Percentiles rank a stretch among this genome's conserved stretches.
These are phyloP conservation scores for Todiramphus saurophagus DNA, from an alignment of 2,113 vertebrate species.

Conservation along the genomic window DNA sequence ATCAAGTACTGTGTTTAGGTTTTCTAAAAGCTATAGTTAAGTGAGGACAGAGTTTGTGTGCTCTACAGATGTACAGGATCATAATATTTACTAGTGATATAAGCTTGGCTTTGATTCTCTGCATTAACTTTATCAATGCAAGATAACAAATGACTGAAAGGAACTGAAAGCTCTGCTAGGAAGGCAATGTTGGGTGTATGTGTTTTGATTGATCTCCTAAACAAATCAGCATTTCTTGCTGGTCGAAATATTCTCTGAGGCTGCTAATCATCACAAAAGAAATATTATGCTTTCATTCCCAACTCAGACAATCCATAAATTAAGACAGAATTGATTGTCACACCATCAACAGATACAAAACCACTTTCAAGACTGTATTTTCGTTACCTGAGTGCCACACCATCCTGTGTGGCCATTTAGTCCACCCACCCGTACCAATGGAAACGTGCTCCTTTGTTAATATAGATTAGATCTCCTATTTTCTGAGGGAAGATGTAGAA, in stretches of 20 bases:
- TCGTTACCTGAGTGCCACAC: neutral
- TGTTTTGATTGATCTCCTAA: conserved; percentile 40
- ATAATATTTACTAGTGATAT: conserved; percentile 69
- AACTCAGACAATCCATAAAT: neutral
- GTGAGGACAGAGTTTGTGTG: conserved; percentile 41
- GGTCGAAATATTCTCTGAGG: neutral
- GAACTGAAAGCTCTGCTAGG: neutral
- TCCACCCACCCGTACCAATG: neutral
- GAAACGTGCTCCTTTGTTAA: neutral
- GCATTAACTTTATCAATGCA: conserved; percentile 67
- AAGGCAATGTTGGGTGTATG: neutral
- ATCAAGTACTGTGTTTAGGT: conserved; percentile 59
- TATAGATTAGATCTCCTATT: neutral
- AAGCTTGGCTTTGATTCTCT: conserved; percentile 65
- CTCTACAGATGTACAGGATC: conserved; percentile 57
- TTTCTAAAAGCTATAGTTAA: conserved; percentile 57
- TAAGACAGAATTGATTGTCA: neutral
- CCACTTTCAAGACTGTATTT: neutral
- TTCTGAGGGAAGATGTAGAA: neutral
- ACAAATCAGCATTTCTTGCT: neutral
- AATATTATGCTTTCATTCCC: neutral
- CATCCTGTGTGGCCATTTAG: neutral
- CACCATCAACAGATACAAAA: neutral
- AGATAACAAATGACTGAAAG: conserved; percentile 48
- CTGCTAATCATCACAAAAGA: conserved; percentile 39